These are phyloP conservation scores for Geodia barretti DNA, from an alignment of 37 sponge, comb jelly and placozoan genomes.

Conservation along the genomic window DNA sequence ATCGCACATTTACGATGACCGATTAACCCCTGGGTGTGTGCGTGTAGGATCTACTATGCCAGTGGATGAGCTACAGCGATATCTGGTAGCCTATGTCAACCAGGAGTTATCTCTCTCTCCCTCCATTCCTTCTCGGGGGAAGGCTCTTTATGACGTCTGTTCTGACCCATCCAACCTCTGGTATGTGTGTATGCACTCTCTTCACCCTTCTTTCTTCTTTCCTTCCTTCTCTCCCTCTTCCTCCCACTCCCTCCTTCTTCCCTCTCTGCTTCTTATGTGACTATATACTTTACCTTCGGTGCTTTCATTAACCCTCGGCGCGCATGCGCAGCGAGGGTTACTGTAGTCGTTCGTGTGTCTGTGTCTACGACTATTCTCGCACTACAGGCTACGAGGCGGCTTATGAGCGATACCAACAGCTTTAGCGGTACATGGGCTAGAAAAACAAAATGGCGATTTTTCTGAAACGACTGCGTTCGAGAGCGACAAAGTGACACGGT, in stretches of 20 bases:
- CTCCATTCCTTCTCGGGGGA: conserved; percentile 51
- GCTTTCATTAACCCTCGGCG: too few species aligned
- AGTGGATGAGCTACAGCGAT: conserved; percentile 33
- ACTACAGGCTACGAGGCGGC: too few species aligned
- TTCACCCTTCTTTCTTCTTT: not conserved
- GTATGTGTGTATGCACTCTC: conserved; percentile 25
- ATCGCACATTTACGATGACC: too few species aligned
- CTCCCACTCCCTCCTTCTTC: not conserved
- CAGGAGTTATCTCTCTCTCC: conserved; percentile 33
- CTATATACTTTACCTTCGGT: not conserved
- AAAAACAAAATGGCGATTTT: too few species aligned
- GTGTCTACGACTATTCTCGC: too few species aligned
- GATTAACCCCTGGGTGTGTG: too few species aligned
- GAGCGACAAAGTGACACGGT: too few species aligned
- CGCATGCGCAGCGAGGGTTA: too few species aligned
- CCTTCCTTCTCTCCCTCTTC: not conserved
- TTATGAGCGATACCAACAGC: too few species aligned
- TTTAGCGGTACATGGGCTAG: too few species aligned
- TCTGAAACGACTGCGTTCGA: too few species aligned
- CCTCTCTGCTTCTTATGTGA: not conserved
- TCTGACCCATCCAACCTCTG: conserved; percentile 53
- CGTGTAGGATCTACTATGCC: not conserved
- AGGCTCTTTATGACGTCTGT: conserved; percentile 59
- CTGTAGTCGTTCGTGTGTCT: too few species aligned
- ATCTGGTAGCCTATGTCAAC: conserved; percentile 61